Percentiles rank a stretch among this genome's conserved stretches.
Evolutionary conservation across 2,113 vertebrate species (phyloP).

Genomic region (Ascaphus truei): DNA sequence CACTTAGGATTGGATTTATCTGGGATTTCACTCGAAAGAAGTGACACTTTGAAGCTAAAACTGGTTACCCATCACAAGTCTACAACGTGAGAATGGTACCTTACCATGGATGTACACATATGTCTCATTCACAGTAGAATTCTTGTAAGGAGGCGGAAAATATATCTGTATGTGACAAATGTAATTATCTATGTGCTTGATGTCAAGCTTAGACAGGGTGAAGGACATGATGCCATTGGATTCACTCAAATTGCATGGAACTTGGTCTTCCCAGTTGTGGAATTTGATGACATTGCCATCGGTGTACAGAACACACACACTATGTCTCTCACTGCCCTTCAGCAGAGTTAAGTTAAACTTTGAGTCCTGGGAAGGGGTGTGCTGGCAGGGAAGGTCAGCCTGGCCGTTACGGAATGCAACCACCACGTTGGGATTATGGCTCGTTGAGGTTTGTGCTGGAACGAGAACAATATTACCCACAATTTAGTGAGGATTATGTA

Average conservation of each 20-base stretch:
- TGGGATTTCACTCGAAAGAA: too few relatives aligned
- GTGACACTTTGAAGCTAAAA: too few relatives aligned
- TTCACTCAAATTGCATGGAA: constrained; percentile 43
- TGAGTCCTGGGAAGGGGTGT: constrained; percentile 32
- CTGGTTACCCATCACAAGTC: too few relatives aligned
- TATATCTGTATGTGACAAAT: constrained; percentile 51
- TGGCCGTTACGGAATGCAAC: constrained; percentile 51
- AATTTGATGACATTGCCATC: background rate
- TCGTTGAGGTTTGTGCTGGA: constrained; percentile 46
- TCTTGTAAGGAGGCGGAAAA: constrained; percentile 58
- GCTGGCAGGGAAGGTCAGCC: constrained; percentile 56
- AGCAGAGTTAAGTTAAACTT: constrained; percentile 60
- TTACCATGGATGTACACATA: constrained; percentile 66
- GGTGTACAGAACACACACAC: constrained; percentile 54
- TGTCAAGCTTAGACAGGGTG: constrained; percentile 54
- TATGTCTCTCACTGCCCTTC: constrained; percentile 42
- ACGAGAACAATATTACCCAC: constrained; percentile 33
- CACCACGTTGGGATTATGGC: constrained; percentile 23
- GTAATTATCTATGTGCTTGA: constrained; percentile 50
- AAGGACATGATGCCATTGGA: constrained; percentile 53
- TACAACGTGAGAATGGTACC: constrained; percentile 31
- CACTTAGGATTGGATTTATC: too few relatives aligned
- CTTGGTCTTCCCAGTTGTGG: constrained; percentile 11
- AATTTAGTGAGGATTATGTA: too few relatives aligned
- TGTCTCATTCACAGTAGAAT: constrained; percentile 39